Conservation (phyloP, 2,888 invertebrate species). For the Macrophya alboannulata region DNA sequence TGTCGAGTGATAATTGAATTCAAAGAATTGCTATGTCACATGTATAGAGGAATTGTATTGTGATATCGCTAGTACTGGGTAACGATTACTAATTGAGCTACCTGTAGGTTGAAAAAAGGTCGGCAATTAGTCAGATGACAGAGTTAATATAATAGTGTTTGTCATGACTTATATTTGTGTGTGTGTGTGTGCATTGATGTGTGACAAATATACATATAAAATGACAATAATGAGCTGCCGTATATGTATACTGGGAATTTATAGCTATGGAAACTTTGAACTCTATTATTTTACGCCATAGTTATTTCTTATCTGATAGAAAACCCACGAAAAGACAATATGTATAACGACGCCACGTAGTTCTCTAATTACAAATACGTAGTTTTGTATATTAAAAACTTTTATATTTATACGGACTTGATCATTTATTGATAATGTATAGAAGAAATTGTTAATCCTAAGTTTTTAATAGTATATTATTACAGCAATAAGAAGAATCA, state of each 20-base stretch:
- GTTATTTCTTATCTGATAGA: conserved; percentile 11
- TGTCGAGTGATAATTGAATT: not conserved
- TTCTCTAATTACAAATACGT: not conserved
- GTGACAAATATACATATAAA: conserved; percentile 1
- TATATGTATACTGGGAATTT: not conserved
- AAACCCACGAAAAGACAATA: not conserved
- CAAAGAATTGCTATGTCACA: not conserved
- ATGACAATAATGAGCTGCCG: not conserved
- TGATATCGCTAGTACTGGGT: not conserved
- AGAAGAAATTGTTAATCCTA: not conserved
- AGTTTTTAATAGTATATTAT: not conserved
- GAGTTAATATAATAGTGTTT: not conserved
- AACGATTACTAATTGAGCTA: not conserved
- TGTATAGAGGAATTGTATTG: not conserved
- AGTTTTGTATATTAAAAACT: not conserved
- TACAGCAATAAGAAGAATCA: not conserved
- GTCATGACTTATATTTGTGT: not conserved
- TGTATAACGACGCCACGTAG: not conserved
- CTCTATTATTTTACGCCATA: conserved; percentile 14
- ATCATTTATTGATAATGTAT: too few relatives aligned
- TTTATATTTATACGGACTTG: not conserved
- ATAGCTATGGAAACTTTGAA: conserved; percentile 32
- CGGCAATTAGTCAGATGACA: conserved; percentile 6
- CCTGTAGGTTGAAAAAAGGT: not conserved
- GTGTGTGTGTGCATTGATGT: not conserved